A percentile compares a stretch with the other conserved stretches of the same genome.
These are phyloP conservation scores for Mythimna vitellina DNA, from an alignment of 2,888 invertebrate genomes.

Conservation along the genomic window DNA sequence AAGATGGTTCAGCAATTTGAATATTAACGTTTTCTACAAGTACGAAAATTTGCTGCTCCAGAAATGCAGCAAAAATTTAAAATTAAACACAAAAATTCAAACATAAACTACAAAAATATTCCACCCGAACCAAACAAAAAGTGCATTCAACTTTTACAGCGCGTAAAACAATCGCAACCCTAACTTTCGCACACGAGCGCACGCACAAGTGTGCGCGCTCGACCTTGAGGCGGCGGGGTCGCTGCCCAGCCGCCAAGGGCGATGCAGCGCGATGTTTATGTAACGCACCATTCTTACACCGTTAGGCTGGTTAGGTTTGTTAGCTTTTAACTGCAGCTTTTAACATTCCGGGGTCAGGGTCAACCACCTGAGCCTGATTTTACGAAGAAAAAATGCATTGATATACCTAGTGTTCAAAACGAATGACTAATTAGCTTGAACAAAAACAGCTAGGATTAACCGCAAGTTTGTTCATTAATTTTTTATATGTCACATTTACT, in stretches of 20 bases:
- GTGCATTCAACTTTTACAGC: constrained; percentile 38
- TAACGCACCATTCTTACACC: constrained; percentile 65
- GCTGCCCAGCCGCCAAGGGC: constrained; percentile 80
- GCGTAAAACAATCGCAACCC: constrained; percentile 47
- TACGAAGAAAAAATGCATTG: constrained; percentile 1
- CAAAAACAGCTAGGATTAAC: constrained; percentile 9
- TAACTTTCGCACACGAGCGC: constrained; percentile 44
- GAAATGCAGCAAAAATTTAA: neutral
- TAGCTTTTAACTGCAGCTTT: constrained; percentile 21
- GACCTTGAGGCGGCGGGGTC: constrained; percentile 81
- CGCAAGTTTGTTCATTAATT: neutral
- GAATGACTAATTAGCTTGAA: neutral
- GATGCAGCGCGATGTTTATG: constrained; percentile 68
- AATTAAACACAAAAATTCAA: neutral
- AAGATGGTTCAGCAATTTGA: neutral
- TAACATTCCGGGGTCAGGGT: no score
- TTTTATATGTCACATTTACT: neutral
- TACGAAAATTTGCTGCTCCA: neutral
- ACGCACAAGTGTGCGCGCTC: constrained; percentile 57
- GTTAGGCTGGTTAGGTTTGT: constrained; percentile 48
- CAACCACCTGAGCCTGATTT: no score
- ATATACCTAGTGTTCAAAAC: neutral
- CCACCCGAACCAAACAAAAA: constrained; percentile 35
- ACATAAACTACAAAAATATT: neutral
- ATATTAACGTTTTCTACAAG: neutral